Evolutionary conservation across 1,140 invertebrate species (phyloP).

Genomic region (Musca vetustissima): DNA sequence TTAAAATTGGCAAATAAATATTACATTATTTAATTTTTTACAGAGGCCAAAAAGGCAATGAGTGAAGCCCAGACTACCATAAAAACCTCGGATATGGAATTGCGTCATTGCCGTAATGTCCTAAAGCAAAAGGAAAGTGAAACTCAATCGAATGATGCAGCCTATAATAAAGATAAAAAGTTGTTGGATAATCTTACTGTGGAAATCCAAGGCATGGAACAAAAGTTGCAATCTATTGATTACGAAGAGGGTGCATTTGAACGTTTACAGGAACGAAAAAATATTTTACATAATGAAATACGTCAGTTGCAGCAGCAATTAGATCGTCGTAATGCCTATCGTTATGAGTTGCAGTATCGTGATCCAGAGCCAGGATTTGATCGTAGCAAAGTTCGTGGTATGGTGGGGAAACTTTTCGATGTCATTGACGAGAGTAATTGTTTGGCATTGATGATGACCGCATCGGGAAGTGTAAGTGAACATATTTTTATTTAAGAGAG

Average conservation of each 20-base stretch:
- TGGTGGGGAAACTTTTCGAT: conserved; percentile 76
- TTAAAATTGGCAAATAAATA: background rate
- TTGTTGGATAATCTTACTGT: conserved; percentile 65
- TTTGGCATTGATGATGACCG: conserved; percentile 82
- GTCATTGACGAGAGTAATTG: conserved; percentile 72
- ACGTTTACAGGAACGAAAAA: conserved; percentile 60
- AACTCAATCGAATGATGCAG: conserved; percentile 69
- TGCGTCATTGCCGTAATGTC: conserved; percentile 70
- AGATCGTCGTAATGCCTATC: conserved; percentile 52
- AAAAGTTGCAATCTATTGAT: conserved; percentile 58
- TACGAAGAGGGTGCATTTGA: conserved; percentile 71
- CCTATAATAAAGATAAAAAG: conserved; percentile 72
- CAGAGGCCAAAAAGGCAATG: conserved; percentile 74
- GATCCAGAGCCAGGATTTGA: conserved; percentile 81
- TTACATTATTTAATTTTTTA: conserved; percentile 30
- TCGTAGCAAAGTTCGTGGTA: conserved; percentile 72
- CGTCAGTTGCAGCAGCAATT: conserved; percentile 38
- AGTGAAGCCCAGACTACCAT: conserved; percentile 78
- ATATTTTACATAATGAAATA: conserved; percentile 60
- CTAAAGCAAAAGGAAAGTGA: conserved; percentile 70
- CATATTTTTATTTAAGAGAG: too few species aligned
- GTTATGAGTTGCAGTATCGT: conserved; percentile 72
- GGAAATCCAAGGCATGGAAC: conserved; percentile 58
- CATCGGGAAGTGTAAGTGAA: conserved; percentile 76
- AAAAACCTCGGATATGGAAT: conserved; percentile 76